A percentile compares a stretch with the other conserved stretches of the same genome.
Conservation (phyloP, 1,140 invertebrate species). For the Prorops nasuta region DNA sequence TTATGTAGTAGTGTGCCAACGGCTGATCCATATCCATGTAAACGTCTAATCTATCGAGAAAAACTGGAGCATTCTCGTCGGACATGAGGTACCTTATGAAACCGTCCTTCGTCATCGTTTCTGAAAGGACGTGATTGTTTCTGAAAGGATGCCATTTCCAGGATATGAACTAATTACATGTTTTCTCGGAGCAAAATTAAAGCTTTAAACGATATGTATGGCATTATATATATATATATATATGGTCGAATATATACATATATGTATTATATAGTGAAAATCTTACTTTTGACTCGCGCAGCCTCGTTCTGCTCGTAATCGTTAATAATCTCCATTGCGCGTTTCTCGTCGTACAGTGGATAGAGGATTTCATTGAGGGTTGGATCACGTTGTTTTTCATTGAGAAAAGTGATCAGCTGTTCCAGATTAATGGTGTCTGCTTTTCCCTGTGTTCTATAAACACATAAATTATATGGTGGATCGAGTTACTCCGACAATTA, state of each 20-base stretch:
- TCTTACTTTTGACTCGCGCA: conserved; percentile 73
- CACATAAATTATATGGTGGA: conserved; percentile 10
- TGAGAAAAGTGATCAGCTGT: conserved; percentile 92
- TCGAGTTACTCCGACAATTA: conserved; percentile 12
- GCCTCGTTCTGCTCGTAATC: conserved; percentile 90
- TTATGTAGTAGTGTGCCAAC: conserved; percentile 96
- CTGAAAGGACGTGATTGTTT: conserved; percentile 42
- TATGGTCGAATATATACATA: too few relatives aligned
- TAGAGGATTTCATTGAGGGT: conserved; percentile 98
- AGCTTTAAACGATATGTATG: too few relatives aligned
- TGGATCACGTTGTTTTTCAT: conserved; percentile 98
- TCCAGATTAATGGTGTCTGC: conserved; percentile 81
- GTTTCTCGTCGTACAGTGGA: conserved; percentile 94
- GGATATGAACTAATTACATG: conserved; percentile 12
- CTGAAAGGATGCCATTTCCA: conserved; percentile 30
- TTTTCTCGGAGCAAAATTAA: too few relatives aligned
- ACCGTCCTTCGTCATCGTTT: conserved; percentile 88
- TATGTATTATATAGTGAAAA: too few relatives aligned
- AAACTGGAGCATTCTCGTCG: conserved; percentile 98
- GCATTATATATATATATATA: too few relatives aligned
- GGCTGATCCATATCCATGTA: conserved; percentile 99
- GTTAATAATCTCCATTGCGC: conserved; percentile 89
- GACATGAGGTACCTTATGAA: conserved; percentile 98
- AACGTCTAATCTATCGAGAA: conserved; percentile 92
- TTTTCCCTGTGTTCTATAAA: conserved; percentile 85